phyloP scores from a whole-genome alignment of 2,113 vertebrate genomes.

The Pristiophorus japonicus region DNA sequence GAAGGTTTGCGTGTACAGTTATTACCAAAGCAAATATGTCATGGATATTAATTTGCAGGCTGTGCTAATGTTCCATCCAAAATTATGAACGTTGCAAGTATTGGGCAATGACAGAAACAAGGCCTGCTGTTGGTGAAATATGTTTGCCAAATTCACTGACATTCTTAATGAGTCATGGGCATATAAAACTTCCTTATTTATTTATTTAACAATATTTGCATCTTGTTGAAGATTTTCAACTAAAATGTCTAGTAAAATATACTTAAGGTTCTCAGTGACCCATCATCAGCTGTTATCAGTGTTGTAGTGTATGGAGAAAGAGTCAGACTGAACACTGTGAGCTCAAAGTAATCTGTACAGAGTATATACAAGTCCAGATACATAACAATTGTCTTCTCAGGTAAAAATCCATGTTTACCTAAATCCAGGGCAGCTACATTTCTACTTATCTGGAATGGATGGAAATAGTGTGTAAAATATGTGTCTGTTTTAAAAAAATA shows the following conservation, averaged over 20 bases:
- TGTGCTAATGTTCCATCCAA: neutral
- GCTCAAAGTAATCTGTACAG: too few species aligned
- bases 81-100: slow-evolving; percentile 14
- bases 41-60: slow-evolving; percentile 29
- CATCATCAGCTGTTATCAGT: neutral
- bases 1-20: neutral
- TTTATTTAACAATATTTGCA: neutral
- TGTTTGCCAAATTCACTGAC: slow-evolving; percentile 7
- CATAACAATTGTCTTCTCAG: too few species aligned
- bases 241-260: neutral
- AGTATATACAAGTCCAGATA: too few species aligned
- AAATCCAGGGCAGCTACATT: neutral
- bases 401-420: neutral
- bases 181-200: neutral
- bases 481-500: too few species aligned
- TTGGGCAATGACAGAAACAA: slow-evolving; percentile 11
- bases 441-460: neutral
- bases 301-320: too few species aligned
- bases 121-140: neutral
- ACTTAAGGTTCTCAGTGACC: neutral
- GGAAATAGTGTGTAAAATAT: neutral
- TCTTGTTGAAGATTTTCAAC: neutral
- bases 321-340: too few species aligned
- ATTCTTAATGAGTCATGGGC: neutral
- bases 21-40: slow-evolving; percentile 23